phyloP scores from a whole-genome alignment of 2,113 vertebrate species.

The Hemibagrus wyckioides region DNA sequence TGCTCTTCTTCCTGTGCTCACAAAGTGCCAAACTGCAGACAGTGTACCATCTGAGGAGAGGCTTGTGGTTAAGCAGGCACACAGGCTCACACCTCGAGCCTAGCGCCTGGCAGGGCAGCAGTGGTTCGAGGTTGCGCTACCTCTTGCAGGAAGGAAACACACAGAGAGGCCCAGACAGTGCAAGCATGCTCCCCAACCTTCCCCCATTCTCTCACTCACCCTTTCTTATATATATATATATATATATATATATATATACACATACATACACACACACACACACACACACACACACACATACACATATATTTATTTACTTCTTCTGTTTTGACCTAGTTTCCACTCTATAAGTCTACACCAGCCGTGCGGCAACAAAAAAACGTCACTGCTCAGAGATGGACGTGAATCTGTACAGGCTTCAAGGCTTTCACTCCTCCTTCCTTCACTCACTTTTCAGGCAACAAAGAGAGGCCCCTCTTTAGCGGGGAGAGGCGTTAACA shows the following conservation, averaged over 20 bases:
- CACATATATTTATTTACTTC: slow-evolving; percentile 26
- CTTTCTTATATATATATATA: background rate
- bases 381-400: slow-evolving; percentile 1
- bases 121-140: slow-evolving; percentile 60
- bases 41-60: background rate
- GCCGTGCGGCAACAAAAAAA: slow-evolving; percentile 15
- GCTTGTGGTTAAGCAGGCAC: slow-evolving; percentile 19
- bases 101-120: slow-evolving; percentile 49
- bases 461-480: slow-evolving; percentile 63
- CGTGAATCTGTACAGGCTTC: background rate
- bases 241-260: too few relatives aligned
- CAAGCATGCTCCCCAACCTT: background rate
- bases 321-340: slow-evolving; percentile 72
- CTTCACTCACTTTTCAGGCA: slow-evolving; percentile 41
- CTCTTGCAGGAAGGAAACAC: slow-evolving; percentile 63
- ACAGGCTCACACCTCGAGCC: slow-evolving; percentile 25
- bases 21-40: background rate
- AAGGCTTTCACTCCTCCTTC: slow-evolving; percentile 44
- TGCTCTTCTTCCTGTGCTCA: background rate
- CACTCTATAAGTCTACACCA: slow-evolving; percentile 39
- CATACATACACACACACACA: too few relatives aligned
- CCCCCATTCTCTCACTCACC: slow-evolving; percentile 10
- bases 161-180: slow-evolving; percentile 22
- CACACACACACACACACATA: too few relatives aligned
- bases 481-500: slow-evolving; percentile 64